Base-by-base conservation (phyloP, 2,888 invertebrate species). In the Andrena marginata region DNA sequence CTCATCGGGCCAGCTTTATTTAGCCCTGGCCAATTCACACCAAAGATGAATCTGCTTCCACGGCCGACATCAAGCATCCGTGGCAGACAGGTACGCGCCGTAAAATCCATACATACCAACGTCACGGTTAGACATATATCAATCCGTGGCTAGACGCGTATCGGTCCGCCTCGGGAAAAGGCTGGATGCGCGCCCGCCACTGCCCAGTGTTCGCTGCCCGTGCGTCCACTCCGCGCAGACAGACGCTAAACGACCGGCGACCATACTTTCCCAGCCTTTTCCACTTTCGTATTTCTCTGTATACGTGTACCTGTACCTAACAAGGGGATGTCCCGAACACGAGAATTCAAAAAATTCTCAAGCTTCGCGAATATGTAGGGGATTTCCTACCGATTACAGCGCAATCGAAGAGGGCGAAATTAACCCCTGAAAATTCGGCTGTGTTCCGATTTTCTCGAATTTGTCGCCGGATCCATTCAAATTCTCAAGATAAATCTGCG, bases 1-100 rank as follows among this genome's bases (percentile, higher is more conserved):
- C 71, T 56, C 68, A 63, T 75, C 70, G 73, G 70, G 48, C 56
- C 59, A 68, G 70, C 78, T 87, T 87, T 82, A 81, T 87, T 81
- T 76, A 64, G 26, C 48, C 49, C 59, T 48, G 74, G 59, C 64
- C 64, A 76, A 87, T 87, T 85, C 74, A 59, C 87, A 72, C 80
- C 74, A 77, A 80, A 84, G 80, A 84, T 69, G 85, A 78, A 85
- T 81, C 72, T 84, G 42, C 63, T 10, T 70, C 60, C 48, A 48
- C 59, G 65, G 26, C 49, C 33, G 72, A 65, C 73, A 64, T 84
- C 74, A 72, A 87, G 64, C 75, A 75, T 72, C 71, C 71, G 42
- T 60, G 73, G 67, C 73, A 70, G 78, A 29, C 78, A 35, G 83
- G 23, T 76, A 69, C 72, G 54, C 68, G 71, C 48, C 64, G 77